phyloP scores from a whole-genome alignment of 2,888 invertebrate species.

The Drosophila borborema region DNA sequence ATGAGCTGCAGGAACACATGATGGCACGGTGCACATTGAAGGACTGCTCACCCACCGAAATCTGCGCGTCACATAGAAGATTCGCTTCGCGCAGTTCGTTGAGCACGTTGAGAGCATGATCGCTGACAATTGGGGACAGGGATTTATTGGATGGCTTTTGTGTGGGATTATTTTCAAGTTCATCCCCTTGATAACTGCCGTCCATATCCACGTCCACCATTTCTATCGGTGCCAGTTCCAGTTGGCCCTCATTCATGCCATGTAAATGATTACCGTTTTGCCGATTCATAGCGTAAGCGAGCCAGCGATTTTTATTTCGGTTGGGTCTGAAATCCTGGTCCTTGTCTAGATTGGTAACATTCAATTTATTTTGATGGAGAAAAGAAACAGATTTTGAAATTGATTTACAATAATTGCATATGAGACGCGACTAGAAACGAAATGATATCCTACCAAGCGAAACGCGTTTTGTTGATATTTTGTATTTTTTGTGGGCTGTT shows the following conservation, averaged over 20 bases:
- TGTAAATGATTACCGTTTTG: conserved; percentile 61
- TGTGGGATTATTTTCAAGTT: conserved; percentile 29
- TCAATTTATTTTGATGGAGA: neutral
- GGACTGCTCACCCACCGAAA: conserved; percentile 92
- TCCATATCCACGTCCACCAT: conserved; percentile 51
- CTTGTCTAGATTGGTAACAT: conserved; percentile 46
- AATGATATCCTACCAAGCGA: conserved; percentile 51
- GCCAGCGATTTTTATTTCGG: conserved; percentile 56
- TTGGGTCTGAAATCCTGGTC: conserved; percentile 57
- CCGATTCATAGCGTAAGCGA: conserved; percentile 62
- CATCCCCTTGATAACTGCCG: conserved; percentile 28
- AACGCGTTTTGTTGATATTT: conserved; percentile 58
- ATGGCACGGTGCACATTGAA: conserved; percentile 95
- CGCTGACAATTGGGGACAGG: conserved; percentile 88
- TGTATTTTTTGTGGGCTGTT: conserved; percentile 55
- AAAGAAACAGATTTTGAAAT: neutral
- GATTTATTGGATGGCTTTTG: conserved; percentile 54
- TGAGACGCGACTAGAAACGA: neutral
- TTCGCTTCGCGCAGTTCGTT: conserved; percentile 93
- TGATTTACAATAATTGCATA: conserved; percentile 1
- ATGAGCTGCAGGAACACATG: conserved; percentile 94
- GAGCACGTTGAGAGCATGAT: conserved; percentile 93
- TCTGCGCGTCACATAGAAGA: conserved; percentile 94
- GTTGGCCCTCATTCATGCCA: conserved; percentile 64
- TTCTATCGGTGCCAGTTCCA: conserved; percentile 33